These are phyloP conservation scores for Mechanitis mazaeus DNA, from an alignment of 2,888 invertebrate species.

Conservation along the genomic window DNA sequence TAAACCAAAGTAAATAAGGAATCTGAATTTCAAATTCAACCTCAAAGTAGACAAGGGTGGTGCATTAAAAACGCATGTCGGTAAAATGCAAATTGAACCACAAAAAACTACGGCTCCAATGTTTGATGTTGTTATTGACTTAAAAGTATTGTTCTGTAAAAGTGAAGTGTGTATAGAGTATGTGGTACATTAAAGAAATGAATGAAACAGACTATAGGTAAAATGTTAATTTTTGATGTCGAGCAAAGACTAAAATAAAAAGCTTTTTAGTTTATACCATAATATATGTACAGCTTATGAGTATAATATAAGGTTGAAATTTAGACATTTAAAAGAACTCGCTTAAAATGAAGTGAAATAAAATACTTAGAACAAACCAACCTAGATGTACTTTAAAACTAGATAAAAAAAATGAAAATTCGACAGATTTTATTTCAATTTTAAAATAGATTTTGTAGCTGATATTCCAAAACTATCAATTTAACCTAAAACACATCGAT, in stretches of 20 bases:
- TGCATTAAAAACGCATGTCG: conserved; percentile 36
- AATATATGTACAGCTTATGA: background rate
- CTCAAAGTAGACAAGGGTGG: conserved; percentile 32
- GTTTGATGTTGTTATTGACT: conserved; percentile 11
- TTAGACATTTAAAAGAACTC: no score
- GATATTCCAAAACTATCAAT: conserved; percentile 17
- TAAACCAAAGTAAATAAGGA: conserved; percentile 46
- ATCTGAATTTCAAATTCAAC: conserved; percentile 52
- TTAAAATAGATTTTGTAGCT: background rate
- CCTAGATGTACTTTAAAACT: no score
- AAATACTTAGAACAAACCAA: no score
- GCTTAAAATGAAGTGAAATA: no score
- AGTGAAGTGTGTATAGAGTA: no score
- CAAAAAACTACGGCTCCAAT: conserved; percentile 18
- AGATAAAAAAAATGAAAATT: no score
- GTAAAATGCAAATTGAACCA: conserved; percentile 31
- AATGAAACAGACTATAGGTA: no score
- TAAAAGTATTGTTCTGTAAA: background rate
- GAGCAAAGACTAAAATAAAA: background rate
- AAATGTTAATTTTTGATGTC: no score
- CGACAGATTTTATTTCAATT: background rate
- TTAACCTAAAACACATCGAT: conserved; percentile 16
- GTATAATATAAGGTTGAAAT: background rate
- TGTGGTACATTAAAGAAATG: no score
- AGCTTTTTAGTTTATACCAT: background rate